These are phyloP conservation scores for Sakesphorus luctuosus DNA, from an alignment of 2,113 vertebrate species.

Conservation along the genomic window DNA sequence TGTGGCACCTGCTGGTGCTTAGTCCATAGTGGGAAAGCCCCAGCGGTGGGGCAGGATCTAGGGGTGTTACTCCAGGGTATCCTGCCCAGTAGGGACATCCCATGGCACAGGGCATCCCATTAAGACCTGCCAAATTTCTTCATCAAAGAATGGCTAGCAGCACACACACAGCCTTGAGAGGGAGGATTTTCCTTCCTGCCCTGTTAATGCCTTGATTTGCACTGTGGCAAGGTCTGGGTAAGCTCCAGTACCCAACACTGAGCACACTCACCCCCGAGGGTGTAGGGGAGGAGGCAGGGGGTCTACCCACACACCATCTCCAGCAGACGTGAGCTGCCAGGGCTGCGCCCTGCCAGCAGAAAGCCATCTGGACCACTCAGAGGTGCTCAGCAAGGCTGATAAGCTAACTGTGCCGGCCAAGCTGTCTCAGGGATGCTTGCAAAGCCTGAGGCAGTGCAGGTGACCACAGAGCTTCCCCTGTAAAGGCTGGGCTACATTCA, in stretches of 20 bases:
- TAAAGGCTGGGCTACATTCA: not conserved
- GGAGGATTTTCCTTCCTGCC: not conserved
- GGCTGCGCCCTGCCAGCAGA: not conserved
- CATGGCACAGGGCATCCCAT: not conserved
- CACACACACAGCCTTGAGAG: not conserved
- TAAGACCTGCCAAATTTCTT: not conserved
- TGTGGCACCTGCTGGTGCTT: not conserved
- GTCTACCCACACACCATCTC: not conserved
- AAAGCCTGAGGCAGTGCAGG: not conserved
- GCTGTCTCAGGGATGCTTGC: not conserved
- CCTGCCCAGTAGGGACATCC: not conserved
- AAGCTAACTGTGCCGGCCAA: not conserved
- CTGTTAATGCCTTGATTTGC: not conserved
- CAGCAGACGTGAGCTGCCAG: not conserved
- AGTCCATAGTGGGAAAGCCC: not conserved
- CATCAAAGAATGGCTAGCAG: not conserved
- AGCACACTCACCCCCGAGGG: rapidly evolving
- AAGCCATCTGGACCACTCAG: constrained; percentile 31
- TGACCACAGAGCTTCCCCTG: not conserved
- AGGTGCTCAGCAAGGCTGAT: not conserved
- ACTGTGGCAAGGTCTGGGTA: not conserved
- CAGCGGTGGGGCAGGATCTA: not conserved
- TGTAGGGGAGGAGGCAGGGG: not conserved
- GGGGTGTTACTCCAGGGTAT: not conserved
- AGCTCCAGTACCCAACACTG: not conserved